phyloP scores from a whole-genome alignment of 2,113 vertebrate genomes.

The Origma solitaria region DNA sequence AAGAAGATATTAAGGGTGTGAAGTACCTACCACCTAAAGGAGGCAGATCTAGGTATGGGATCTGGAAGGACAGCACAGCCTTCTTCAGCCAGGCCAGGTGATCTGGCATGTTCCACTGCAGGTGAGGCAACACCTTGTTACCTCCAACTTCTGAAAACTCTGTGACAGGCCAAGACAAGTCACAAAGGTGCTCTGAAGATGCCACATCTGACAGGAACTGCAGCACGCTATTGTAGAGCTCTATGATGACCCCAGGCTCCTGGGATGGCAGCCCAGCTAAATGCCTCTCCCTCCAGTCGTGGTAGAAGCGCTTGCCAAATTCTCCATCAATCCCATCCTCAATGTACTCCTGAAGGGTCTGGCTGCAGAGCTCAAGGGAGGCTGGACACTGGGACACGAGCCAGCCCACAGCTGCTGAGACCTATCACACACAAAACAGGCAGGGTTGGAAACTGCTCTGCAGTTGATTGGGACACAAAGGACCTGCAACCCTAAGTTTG shows the following conservation, averaged over 20 bases:
- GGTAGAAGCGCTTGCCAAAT: constrained; percentile 79
- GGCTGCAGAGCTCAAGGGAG: constrained; percentile 75
- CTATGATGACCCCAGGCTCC: constrained; percentile 76
- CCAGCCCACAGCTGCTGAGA: constrained; percentile 81
- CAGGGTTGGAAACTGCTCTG: not conserved
- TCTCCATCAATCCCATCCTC: constrained; percentile 80
- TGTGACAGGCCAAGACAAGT: constrained; percentile 85
- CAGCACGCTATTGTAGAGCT: constrained; percentile 85
- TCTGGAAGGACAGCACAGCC: constrained; percentile 83
- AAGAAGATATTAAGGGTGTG: not conserved
- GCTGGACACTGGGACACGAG: constrained; percentile 76
- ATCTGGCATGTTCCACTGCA: constrained; percentile 80
- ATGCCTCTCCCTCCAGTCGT: constrained; percentile 75
- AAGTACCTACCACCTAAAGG: constrained; percentile 69
- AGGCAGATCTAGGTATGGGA: constrained; percentile 82
- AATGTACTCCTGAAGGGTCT: constrained; percentile 82
- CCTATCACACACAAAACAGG: constrained; percentile 33
- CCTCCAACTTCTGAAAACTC: constrained; percentile 81
- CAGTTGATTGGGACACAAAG: not conserved
- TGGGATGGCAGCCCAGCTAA: constrained; percentile 71
- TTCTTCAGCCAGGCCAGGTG: constrained; percentile 86
- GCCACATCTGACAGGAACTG: constrained; percentile 77
- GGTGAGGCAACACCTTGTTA: constrained; percentile 78
- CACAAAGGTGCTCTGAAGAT: constrained; percentile 75
- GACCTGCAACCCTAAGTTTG: not conserved